These are phyloP conservation scores for Caenorhabditis remanei DNA, from an alignment of 1,140 invertebrate genomes.

Conservation along the genomic window DNA sequence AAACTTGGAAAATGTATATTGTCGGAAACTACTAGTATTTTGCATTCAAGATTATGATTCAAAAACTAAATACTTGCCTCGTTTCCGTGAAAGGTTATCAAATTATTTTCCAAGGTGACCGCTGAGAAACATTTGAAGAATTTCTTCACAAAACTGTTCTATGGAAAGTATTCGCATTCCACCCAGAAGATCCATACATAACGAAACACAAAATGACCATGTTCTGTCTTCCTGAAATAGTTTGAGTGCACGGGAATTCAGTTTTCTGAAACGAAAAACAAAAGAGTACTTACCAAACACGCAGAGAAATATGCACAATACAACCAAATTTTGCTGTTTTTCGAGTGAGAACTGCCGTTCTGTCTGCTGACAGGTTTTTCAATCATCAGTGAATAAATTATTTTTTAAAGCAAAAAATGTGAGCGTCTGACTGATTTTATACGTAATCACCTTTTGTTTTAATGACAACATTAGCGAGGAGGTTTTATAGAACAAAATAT, in stretches of 20 bases:
- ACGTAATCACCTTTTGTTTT: too few relatives aligned
- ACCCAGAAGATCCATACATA: conserved; percentile 62
- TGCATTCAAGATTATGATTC: background rate
- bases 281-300: conserved; percentile 58
- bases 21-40: too few relatives aligned
- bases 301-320: conserved; percentile 59
- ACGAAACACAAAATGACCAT: conserved; percentile 62
- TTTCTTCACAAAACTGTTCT: conserved; percentile 61
- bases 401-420: too few relatives aligned
- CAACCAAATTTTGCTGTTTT: background rate
- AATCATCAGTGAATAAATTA: too few relatives aligned
- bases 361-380: too few relatives aligned
- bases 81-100: conserved; percentile 30
- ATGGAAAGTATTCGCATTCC: conserved; percentile 62
- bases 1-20: too few relatives aligned
- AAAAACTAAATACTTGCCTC: background rate
- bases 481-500: too few relatives aligned
- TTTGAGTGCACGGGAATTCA: background rate
- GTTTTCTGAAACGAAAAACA: background rate
- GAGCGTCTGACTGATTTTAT: too few relatives aligned
- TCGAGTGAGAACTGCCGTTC: too few relatives aligned
- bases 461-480: too few relatives aligned
- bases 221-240: conserved; percentile 60
- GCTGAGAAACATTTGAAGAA: conserved; percentile 60
- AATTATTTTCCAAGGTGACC: conserved; percentile 52